Conservation (phyloP, 2,888 invertebrate species). For the Sinodicranocentrus sp. region DNA sequence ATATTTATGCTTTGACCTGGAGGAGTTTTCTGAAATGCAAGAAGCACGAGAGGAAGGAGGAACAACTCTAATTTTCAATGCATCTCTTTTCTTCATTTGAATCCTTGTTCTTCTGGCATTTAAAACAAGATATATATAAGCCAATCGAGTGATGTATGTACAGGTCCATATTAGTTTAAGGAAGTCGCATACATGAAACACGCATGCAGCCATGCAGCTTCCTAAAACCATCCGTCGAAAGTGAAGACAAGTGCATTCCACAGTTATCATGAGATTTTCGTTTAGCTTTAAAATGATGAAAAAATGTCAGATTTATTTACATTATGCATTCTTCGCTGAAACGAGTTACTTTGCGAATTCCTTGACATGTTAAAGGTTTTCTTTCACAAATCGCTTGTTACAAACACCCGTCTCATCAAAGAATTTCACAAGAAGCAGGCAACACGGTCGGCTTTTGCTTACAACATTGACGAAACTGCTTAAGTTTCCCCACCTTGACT, state of each 20-base stretch:
- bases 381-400: neutral
- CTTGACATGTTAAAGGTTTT: slow-evolving; percentile 41
- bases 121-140: no score
- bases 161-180: no score
- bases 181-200: no score
- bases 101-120: no score
- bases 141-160: no score
- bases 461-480: neutral
- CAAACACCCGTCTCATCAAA: neutral
- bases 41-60: no score
- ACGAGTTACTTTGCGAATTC: slow-evolving; percentile 34
- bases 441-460: neutral
- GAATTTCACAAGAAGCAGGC: neutral
- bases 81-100: no score
- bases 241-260: slow-evolving; percentile 18
- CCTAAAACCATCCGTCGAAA: no score
- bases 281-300: neutral
- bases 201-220: no score
- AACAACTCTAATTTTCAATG: no score
- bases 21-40: no score
- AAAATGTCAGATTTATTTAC: slow-evolving; percentile 48
- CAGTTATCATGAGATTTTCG: slow-evolving; percentile 4
- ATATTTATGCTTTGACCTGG: no score
- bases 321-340: neutral
- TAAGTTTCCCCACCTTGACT: slow-evolving; percentile 44